Percentiles rank a stretch among this genome's conserved stretches.
Conservation (phyloP, 2,888 invertebrate species). For the Troilus luridus region DNA sequence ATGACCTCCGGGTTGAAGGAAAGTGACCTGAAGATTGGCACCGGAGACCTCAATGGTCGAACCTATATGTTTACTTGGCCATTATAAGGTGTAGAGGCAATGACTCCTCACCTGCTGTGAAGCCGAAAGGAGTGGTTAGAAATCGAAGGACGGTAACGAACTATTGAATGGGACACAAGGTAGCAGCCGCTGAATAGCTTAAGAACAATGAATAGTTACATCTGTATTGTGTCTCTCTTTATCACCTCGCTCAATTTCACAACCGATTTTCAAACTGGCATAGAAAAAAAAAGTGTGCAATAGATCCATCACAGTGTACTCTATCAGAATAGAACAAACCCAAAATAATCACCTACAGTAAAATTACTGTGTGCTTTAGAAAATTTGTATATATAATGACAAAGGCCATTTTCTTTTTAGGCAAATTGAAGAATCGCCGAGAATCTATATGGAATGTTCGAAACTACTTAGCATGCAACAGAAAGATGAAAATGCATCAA, state of each 20-base stretch:
- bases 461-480: too few species aligned
- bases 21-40: background rate
- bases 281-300: background rate
- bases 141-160: constrained; percentile 26
- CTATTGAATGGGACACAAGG: constrained; percentile 34
- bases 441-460: too few species aligned
- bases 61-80: background rate
- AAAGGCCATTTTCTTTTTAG: background rate
- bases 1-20: background rate
- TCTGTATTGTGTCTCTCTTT: constrained; percentile 13
- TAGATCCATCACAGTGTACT: background rate
- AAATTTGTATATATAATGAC: too few species aligned
- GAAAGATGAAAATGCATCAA: too few species aligned
- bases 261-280: background rate
- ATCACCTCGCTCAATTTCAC: background rate
- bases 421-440: background rate
- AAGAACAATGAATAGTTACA: constrained; percentile 31
- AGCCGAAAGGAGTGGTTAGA: background rate
- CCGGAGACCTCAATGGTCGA: background rate
- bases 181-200: background rate
- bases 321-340: background rate
- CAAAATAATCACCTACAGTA: background rate
- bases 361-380: too few species aligned
- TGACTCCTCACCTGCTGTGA: background rate
- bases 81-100: constrained; percentile 1